These are phyloP conservation scores for Osmoderma eremita DNA, from an alignment of 2,888 invertebrate genomes.

Conservation along the genomic window DNA sequence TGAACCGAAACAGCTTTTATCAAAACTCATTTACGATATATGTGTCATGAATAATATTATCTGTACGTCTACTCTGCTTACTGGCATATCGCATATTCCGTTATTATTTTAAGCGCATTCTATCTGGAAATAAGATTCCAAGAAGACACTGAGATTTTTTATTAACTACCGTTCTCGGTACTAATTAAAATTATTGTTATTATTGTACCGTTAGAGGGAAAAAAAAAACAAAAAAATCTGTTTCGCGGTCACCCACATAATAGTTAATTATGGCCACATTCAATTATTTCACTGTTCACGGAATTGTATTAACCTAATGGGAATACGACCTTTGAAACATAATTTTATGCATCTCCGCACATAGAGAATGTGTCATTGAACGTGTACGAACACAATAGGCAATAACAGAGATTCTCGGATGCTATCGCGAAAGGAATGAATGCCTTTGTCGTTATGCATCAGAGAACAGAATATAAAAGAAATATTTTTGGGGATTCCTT, in stretches of 20 bases:
- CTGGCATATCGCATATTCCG: neutral
- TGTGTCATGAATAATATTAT: neutral
- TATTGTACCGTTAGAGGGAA: conserved; percentile 6
- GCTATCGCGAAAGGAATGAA: too few species aligned
- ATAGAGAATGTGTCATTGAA: too few species aligned
- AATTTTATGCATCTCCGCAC: conserved; percentile 2
- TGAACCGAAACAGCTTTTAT: too few species aligned
- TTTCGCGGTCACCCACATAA: conserved; percentile 8
- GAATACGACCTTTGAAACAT: neutral
- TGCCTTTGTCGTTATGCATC: too few species aligned
- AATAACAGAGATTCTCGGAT: too few species aligned
- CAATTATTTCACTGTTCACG: conserved; percentile 24
- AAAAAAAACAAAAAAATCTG: conserved; percentile 1
- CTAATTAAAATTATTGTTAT: conserved; percentile 24
- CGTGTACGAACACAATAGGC: too few species aligned
- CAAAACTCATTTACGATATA: neutral
- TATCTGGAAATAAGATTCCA: too few species aligned
- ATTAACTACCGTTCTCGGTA: conserved; percentile 19
- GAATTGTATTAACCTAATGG: conserved; percentile 12
- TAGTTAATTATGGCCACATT: conserved; percentile 14
- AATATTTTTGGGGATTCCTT: too few species aligned
- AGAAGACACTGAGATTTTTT: too few species aligned
- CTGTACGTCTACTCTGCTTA: neutral
- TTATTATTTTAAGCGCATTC: too few species aligned
- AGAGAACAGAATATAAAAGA: too few species aligned